Evolutionary conservation across 2,888 invertebrate genomes (phyloP), one percentile per base, ranked within the genome.

Genomic region (Drosophila lutescens): DNA sequence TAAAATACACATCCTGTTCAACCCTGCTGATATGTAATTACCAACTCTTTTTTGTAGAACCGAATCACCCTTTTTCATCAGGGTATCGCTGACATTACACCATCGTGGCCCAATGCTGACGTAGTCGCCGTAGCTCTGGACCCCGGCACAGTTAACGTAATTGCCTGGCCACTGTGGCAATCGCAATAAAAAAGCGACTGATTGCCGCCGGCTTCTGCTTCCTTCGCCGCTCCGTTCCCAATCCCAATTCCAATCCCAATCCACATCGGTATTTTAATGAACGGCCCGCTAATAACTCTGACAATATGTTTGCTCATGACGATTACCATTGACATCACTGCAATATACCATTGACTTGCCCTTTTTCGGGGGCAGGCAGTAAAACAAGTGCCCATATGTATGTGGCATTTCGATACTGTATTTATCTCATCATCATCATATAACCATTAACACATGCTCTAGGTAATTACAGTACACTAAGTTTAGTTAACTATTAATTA

Each of bases 391-490:
- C 40, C 67, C 54, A 30, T 54, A 59, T 73, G 62, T 87, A 61
- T 73, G 62, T 87, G 77, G 58, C 76, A 69, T 88, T 74, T 78
- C 70, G 84, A 78, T 83, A 83, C 54, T 84, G 77, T 86, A 84
- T 81, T 81, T 84, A 72, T 81, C 57, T 78, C 61, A 71, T 77
- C 71, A 57, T 77, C 71, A 59, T 78, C 51, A 55, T 62, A 73
- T 86, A 80, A 88, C 88, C 76, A 76, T 88, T 88, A 88, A 88
- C 88, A 88, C 86, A 88, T 86, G 82, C 88, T 88, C 81, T 82
- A 88, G 65, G 83, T 74, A 80, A 80, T 88, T 88, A 82, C 74
- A 71, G 74, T 74, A 82, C 65, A 83, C 85, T 88, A 88, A 76
- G 58, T 86, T 83, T 74, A 86, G 63, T 80, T 80, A 88, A 86